Conservation (phyloP, 1,140 invertebrate species). For the Anoplophora glabripennis region DNA sequence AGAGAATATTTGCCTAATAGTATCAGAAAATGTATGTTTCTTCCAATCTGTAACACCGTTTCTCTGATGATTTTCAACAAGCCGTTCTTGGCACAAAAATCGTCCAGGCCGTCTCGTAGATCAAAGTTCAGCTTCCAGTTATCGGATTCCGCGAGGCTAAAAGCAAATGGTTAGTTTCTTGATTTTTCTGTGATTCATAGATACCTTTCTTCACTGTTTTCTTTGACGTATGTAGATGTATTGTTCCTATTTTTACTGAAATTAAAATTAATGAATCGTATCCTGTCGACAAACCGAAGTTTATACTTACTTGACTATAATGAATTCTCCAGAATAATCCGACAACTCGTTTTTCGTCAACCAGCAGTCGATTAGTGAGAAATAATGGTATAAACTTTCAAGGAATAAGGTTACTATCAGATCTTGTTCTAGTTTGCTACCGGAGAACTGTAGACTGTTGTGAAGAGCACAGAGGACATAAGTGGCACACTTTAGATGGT, state of each 20-base stretch:
- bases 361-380: slow-evolving; percentile 56
- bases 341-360: slow-evolving; percentile 54
- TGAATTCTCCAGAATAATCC: slow-evolving; percentile 56
- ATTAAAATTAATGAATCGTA: slow-evolving; percentile 15
- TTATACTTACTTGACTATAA: slow-evolving; percentile 50
- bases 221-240: neutral
- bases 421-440: slow-evolving; percentile 49
- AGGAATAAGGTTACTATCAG: slow-evolving; percentile 53
- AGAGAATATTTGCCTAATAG: slow-evolving; percentile 37
- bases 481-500: slow-evolving; percentile 48
- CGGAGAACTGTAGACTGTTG: slow-evolving; percentile 49
- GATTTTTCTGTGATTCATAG: neutral
- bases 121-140: slow-evolving; percentile 27
- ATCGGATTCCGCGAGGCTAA: neutral
- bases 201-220: neutral
- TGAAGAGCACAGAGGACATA: slow-evolving; percentile 51
- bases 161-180: neutral
- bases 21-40: slow-evolving; percentile 40
- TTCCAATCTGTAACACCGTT: slow-evolving; percentile 40
- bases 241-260: slow-evolving; percentile 15
- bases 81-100: slow-evolving; percentile 21
- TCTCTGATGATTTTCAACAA: slow-evolving; percentile 36
- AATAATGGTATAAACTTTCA: slow-evolving; percentile 52
- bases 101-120: slow-evolving; percentile 17
- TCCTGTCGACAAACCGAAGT: neutral